Conservation (phyloP, 2,797 vertebrate species). For the Apogon hyalosoma region DNA sequence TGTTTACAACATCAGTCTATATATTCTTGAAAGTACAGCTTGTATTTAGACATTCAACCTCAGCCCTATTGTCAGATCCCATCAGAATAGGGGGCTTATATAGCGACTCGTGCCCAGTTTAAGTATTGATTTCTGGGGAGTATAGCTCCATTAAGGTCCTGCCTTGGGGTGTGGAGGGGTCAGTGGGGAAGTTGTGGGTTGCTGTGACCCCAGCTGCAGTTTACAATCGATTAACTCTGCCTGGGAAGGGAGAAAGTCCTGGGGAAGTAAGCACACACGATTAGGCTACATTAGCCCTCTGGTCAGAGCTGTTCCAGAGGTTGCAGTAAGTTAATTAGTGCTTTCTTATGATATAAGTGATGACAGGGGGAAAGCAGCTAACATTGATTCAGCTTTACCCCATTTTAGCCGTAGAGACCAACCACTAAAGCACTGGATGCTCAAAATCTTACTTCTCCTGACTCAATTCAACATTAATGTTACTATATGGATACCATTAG, state of each 20-base stretch:
- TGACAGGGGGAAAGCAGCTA: conserved; percentile 82
- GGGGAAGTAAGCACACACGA: conserved; percentile 89
- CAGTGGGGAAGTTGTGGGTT: conserved; percentile 90
- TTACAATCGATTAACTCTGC: conserved; percentile 94
- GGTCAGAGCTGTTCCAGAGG: conserved; percentile 88
- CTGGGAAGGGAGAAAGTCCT: conserved; percentile 88
- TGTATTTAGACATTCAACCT: conserved; percentile 71
- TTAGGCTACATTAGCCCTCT: conserved; percentile 91
- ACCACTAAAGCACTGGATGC: conserved; percentile 61
- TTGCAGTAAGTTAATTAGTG: conserved; percentile 89
- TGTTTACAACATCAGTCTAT: conserved; percentile 17
- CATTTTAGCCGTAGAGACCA: conserved; percentile 79
- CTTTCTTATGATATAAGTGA: conserved; percentile 86
- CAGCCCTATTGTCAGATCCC: conserved; percentile 71
- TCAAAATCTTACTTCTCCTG: conserved; percentile 45
- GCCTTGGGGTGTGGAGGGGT: conserved; percentile 88
- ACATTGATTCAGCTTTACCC: conserved; percentile 84
- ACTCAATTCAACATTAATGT: conserved; percentile 55
- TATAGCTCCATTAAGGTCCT: conserved; percentile 96
- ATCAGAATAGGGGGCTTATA: conserved; percentile 70
- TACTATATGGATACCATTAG: conserved; percentile 78
- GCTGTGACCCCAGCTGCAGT: conserved; percentile 92
- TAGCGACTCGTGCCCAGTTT: conserved; percentile 93
- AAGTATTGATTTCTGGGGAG: conserved; percentile 95
- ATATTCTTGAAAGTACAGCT: conserved; percentile 45